Percentiles rank a stretch among this genome's conserved stretches.
Evolutionary conservation across 2,888 invertebrate genomes (phyloP).

Genomic region (Uropetala carovei): DNA sequence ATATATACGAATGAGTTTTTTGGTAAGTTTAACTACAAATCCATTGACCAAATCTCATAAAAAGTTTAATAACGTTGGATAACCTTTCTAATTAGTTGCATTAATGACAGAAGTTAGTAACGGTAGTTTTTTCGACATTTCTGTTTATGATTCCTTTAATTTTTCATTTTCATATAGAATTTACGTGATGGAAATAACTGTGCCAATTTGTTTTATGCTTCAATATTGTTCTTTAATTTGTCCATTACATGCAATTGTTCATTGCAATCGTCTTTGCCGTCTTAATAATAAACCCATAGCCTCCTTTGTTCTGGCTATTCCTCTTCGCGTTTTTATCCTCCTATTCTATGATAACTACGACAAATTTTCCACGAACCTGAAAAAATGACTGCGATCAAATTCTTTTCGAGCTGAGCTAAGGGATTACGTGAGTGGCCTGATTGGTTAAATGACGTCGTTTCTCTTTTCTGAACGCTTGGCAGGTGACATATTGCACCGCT

Average conservation of each 20-base stretch:
- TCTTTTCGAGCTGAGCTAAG: not conserved
- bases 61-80: too few species aligned
- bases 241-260: not conserved
- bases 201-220: not conserved
- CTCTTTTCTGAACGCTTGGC: not conserved
- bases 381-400: not conserved
- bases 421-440: conserved; percentile 31
- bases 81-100: too few species aligned
- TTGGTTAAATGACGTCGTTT: conserved; percentile 26
- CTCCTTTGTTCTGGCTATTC: too few species aligned
- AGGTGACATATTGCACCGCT: conserved; percentile 8
- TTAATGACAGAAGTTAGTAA: too few species aligned
- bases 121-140: not conserved
- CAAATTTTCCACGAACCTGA: not conserved
- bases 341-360: not conserved
- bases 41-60: too few species aligned
- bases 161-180: not conserved
- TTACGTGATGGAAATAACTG: too few species aligned
- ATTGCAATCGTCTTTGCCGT: not conserved
- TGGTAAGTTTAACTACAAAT: too few species aligned
- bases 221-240: not conserved
- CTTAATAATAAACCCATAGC: too few species aligned
- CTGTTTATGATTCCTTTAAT: not conserved
- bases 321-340: not conserved
- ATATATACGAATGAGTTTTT: too few species aligned